phyloP scores from a whole-genome alignment of 2,888 invertebrate genomes.

The Acanthacorydalis orientalis region DNA sequence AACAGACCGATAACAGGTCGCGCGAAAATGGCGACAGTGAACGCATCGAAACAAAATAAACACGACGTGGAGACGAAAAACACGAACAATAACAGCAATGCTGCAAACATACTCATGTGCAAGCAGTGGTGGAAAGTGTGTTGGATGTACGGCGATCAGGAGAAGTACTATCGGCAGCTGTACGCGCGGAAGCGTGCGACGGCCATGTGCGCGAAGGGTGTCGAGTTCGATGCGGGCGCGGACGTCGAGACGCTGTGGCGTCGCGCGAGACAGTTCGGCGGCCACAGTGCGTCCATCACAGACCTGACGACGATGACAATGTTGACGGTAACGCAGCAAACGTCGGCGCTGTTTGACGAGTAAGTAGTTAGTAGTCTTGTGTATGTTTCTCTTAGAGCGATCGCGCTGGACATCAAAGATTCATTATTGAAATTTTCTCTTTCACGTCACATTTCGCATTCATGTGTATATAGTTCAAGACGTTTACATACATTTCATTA shows the following conservation, averaged over 20 bases:
- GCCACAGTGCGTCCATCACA: slow-evolving; percentile 7
- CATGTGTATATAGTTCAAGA: no score
- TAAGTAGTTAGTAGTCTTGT: slow-evolving; percentile 25
- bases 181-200: slow-evolving; percentile 42
- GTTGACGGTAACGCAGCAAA: slow-evolving; percentile 31
- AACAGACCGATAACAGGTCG: background rate
- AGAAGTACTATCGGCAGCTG: slow-evolving; percentile 68
- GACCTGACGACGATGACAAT: slow-evolving; percentile 28
- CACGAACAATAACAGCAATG: slow-evolving; percentile 21
- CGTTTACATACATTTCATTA: no score
- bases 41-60: slow-evolving; percentile 18
- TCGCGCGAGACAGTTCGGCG: slow-evolving; percentile 16
- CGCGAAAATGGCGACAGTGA: slow-evolving; percentile 13
- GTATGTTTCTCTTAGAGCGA: no score
- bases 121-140: slow-evolving; percentile 84
- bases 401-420: no score
- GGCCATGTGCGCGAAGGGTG: slow-evolving; percentile 74
- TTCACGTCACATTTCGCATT: no score
- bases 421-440: no score
- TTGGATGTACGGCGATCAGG: slow-evolving; percentile 73
- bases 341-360: slow-evolving; percentile 33
- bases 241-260: slow-evolving; percentile 14
- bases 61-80: slow-evolving; percentile 8
- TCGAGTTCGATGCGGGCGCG: slow-evolving; percentile 42
- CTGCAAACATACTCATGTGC: slow-evolving; percentile 64